Evolutionary conservation across 2,888 invertebrate species (phyloP), one percentile per base, ranked within the genome.

Genomic region (Cantharis rufa): DNA sequence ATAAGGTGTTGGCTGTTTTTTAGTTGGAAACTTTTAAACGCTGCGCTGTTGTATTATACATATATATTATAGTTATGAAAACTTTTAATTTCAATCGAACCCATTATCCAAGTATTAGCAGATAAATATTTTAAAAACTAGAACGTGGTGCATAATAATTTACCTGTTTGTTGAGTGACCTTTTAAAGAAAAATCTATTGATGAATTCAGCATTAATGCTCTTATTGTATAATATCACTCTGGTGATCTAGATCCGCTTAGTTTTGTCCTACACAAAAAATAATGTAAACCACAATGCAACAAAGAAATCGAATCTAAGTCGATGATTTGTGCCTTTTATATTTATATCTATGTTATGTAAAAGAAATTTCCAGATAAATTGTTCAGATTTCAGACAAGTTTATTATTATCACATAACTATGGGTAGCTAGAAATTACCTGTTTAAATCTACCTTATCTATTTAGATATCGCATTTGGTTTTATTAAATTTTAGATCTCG

Each of bases 91-190:
- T 71, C 63, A 72, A 72, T 76, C 72, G 32, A 63, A 10, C 21
- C 63, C 16, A 76, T 76, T 76, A 76, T 76, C 76, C 24, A 27
- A 15, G 69, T 27, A 69, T 61, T 66, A 63, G 75, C 68, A 62
- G 63, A 48, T 62, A 15, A 75, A 71, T 27, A 24, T 24, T 32
- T 32, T 15, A 9, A 69, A 69, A 32, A 69, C 69, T 32, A 32
- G 32, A 69, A 69, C 32, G 16, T 28, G 28, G 62, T 69, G 62
- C 70, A 75, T 74, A 74, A 75, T 74, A 74, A 70, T 66, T 74
- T 74, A 74, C 71, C 75, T 71, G 75, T 71, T 68, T 62, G 71
- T 75, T 71, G 71, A 66, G 75, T 71, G 75, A 75, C 75, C 75
- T 75, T 75, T 76, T 62, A 24, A 68, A 66, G 21, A 70, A 21